Evolutionary conservation across 2,797 vertebrate genomes (phyloP).

Genomic region (Enteromius unitaeniatus): DNA sequence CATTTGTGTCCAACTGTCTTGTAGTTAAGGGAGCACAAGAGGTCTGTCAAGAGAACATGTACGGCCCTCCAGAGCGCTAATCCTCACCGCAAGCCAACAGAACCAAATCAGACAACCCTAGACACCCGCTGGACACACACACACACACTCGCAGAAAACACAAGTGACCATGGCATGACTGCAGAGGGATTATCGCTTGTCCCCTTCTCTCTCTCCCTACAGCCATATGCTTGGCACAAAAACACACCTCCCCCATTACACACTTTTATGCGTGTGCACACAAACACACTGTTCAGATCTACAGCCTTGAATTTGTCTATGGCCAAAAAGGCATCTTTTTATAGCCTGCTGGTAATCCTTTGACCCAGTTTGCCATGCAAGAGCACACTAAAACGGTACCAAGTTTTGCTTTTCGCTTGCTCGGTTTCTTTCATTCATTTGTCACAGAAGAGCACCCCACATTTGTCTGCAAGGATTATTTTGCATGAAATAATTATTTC

Average conservation of each 20-base stretch:
- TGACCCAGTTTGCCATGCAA: conserved; percentile 70
- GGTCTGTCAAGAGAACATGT: conserved; percentile 36
- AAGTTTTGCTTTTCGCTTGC: conserved; percentile 24
- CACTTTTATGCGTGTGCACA: conserved; percentile 44
- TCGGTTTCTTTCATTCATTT: conserved; percentile 42
- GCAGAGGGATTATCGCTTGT: conserved; percentile 73
- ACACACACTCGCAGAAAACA: conserved; percentile 40
- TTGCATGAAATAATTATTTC: conserved; percentile 36
- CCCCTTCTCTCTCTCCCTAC: conserved; percentile 66
- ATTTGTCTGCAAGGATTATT: conserved; percentile 45
- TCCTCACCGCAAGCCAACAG: conserved; percentile 58
- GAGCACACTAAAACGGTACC: conserved; percentile 51
- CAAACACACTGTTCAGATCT: conserved; percentile 60
- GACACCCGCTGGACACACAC: conserved; percentile 31
- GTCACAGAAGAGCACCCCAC: conserved; percentile 15
- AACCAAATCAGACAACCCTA: conserved; percentile 51
- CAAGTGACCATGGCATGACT: conserved; percentile 51
- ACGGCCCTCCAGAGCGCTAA: conserved; percentile 47
- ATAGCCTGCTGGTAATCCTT: conserved; percentile 70
- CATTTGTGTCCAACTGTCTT: conserved; percentile 15
- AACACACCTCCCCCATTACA: conserved; percentile 60
- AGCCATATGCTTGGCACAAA: conserved; percentile 76
- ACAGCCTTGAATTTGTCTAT: conserved; percentile 47
- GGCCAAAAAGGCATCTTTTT: conserved; percentile 72
- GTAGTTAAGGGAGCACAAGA: conserved; percentile 16